Conservation (phyloP, 2,797 vertebrate species). For the Xenopus petersii region DNA sequence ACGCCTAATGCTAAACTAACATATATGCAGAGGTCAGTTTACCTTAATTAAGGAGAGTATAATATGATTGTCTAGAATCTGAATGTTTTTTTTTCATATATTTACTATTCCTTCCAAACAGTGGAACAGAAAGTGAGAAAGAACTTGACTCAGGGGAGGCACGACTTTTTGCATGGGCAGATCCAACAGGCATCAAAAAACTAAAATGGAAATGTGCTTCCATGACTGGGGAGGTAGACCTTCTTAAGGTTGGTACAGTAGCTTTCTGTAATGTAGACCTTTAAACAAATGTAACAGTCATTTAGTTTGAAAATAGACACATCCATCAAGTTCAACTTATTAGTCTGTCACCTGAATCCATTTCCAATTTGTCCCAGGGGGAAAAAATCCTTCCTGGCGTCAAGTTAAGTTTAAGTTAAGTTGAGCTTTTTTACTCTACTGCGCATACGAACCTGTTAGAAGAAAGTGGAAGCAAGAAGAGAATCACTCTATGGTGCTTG, state of each 20-base stretch:
- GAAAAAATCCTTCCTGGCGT: too few species aligned
- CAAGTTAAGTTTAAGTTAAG: too few species aligned
- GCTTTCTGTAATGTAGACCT: neutral
- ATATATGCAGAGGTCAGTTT: constrained; percentile 82
- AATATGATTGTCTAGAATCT: neutral
- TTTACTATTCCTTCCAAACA: constrained; percentile 42
- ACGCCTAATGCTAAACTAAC: constrained; percentile 72
- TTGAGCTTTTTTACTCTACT: too few species aligned
- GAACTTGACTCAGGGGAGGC: constrained; percentile 75
- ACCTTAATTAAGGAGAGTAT: neutral
- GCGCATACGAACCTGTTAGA: too few species aligned
- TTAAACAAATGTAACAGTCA: too few species aligned
- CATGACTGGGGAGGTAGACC: constrained; percentile 75
- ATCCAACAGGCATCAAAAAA: constrained; percentile 77
- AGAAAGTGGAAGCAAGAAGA: too few species aligned
- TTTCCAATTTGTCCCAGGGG: too few species aligned
- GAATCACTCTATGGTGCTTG: too few species aligned
- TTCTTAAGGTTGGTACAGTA: constrained; percentile 80
- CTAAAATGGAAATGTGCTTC: constrained; percentile 77
- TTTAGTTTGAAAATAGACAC: too few species aligned
- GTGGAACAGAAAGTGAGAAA: constrained; percentile 62
- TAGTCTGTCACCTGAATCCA: too few species aligned
- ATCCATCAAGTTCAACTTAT: too few species aligned
- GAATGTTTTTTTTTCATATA: neutral
- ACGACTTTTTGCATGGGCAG: constrained; percentile 85